phyloP scores from a whole-genome alignment of 2,113 vertebrate species.

The Eolophus roseicapilla region DNA sequence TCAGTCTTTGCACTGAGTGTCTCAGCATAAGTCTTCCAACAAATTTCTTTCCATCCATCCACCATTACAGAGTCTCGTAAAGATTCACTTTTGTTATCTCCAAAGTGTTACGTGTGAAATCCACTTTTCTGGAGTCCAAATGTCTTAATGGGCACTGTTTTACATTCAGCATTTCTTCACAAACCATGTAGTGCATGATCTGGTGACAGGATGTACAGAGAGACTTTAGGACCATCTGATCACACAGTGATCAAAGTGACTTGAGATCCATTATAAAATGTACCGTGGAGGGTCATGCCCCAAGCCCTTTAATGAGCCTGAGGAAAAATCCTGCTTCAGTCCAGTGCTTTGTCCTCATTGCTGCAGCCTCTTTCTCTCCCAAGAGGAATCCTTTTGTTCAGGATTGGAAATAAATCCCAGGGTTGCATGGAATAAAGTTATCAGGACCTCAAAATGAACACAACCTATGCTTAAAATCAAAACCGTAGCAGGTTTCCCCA shows the following conservation, averaged over 20 bases:
- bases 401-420: constrained; percentile 19
- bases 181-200: neutral
- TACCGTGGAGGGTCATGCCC: neutral
- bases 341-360: neutral
- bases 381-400: constrained; percentile 21
- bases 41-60: neutral
- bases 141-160: neutral
- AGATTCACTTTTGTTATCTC: neutral
- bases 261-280: constrained; percentile 26
- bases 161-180: neutral
- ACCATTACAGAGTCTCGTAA: neutral
- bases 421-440: constrained; percentile 5
- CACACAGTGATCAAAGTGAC: neutral
- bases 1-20: neutral
- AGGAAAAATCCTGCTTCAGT: neutral
- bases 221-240: neutral
- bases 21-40: neutral
- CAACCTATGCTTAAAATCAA: constrained; percentile 39
- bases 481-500: constrained; percentile 6
- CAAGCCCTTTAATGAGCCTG: constrained; percentile 26
- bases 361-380: neutral
- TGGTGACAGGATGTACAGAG: neutral
- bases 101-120: neutral
- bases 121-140: neutral
- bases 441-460: constrained; percentile 9